Evolutionary conservation across 2,888 invertebrate genomes (phyloP), one percentile per base, ranked within the genome.

Genomic region (Cheilosia impressa): DNA sequence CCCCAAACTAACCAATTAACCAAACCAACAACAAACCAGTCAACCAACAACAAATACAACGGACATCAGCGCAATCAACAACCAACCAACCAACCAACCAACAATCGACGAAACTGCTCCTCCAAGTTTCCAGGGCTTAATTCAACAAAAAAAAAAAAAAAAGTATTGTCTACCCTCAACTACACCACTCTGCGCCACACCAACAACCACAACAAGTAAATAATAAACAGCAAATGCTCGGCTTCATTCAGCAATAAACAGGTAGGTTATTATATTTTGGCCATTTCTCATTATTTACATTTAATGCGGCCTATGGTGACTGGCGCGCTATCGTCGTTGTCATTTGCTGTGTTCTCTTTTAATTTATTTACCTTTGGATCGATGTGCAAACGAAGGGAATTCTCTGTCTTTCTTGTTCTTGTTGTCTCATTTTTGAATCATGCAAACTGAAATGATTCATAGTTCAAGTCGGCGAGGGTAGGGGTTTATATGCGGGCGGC

Each of bases 221-320:
- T 60, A 62, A 68, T 31, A 76, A 69, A 79, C 73, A 75, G 69
- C 75, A 83, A 83, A 79, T 75, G 79, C 84, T 79, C 84, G 52
- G 69, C 84, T 79, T 75, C 84, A 79, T 79, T 84, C 84, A 69
- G 79, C 84, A 84, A 79, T 84, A 79, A 84, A 84, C 84, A 84
- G 84, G 84, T 84, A 84, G 84, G 84, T 84, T 15, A 22, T 22
- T 31, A 24, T 53, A 52, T 38, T 34, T 50, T 72, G 72, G 68
- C 52, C 60, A 78, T 63, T 78, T 72, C 55, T 78, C 65, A 77
- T 68, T 84, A 84, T 84, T 84, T 79, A 79, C 73, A 69, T 10
- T 73, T 27, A 63, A 62, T 68, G 57, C 58, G 57, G 65, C 63
- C 41, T 22, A 55, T 34, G 57, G 43, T 17, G 53, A 63, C 17